Conservation (phyloP, 64 coral and sea anemone genomes). For the Stylophora pistillata region DNA sequence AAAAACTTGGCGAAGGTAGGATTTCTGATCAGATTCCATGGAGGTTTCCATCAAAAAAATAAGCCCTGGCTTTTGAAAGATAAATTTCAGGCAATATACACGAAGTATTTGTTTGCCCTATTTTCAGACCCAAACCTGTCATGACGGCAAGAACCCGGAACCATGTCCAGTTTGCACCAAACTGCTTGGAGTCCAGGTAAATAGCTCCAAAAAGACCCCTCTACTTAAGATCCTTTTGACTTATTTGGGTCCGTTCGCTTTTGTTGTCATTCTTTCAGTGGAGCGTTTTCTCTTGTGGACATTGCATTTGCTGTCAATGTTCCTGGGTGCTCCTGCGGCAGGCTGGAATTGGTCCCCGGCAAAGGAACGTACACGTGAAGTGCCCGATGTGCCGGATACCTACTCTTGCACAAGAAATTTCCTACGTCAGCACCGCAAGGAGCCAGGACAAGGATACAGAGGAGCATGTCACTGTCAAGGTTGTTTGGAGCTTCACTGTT, state of each 20-base stretch:
- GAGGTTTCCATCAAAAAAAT: background rate
- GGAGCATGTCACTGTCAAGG: constrained; percentile 49
- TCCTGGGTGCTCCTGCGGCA: constrained; percentile 92
- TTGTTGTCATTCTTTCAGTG: constrained; percentile 71
- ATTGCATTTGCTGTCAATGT: constrained; percentile 94
- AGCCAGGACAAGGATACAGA: constrained; percentile 28
- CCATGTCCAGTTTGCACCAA: constrained; percentile 91
- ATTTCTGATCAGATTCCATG: background rate
- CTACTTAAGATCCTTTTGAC: background rate
- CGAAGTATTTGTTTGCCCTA: background rate
- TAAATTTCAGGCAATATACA: background rate
- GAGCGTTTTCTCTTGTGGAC: constrained; percentile 98
- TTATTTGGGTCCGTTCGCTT: background rate
- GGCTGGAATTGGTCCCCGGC: constrained; percentile 67
- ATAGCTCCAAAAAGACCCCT: background rate
- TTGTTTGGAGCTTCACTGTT: background rate
- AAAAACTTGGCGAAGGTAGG: constrained; percentile 73
- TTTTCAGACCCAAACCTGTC: constrained; percentile 70
- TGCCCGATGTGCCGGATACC: constrained; percentile 91
- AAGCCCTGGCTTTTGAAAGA: background rate
- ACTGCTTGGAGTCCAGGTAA: constrained; percentile 83
- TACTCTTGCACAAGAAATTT: constrained; percentile 88
- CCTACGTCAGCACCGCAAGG: constrained; percentile 82
- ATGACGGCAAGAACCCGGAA: constrained; percentile 87
- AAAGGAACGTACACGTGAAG: constrained; percentile 84